Evolutionary conservation across 2,113 vertebrate genomes (phyloP), one percentile per base, ranked within the genome.

Genomic region (Ameiurus melas): DNA sequence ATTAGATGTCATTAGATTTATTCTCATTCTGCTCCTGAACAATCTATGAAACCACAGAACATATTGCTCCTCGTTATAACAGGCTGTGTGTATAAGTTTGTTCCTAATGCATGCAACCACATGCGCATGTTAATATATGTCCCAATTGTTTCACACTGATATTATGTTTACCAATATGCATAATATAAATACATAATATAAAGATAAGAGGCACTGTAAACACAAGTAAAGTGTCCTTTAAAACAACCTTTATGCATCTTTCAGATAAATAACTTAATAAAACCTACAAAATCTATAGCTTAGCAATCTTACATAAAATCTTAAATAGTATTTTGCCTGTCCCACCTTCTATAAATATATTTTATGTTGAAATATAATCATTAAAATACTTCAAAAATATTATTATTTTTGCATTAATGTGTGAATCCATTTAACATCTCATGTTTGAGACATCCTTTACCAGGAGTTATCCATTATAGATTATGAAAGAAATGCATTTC

Each of bases 21-120:
- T 83, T 83, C 17, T 51, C 66, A 83, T 73, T 85, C 66, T 73
- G 55, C 30, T 83, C 57, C 47, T 53, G 16, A 83, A 83, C 36
- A 58, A 19, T 13, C 27, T 36, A 60, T 87, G 47, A 86, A 51
- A 51, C 75, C 47, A 10, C 36, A 39, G 27, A 62, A 79, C 62
- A 47, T 83, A 86, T 77, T 70, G 60, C 82, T 62, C 39, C 85
- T 81, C 78, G 57, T 47, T 53, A 73, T 62, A 83, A 80, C 70
- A 83, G 80, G 53, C 43, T 84, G 84, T 58, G 57, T 86, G 47
- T 30, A 86, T 73, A 53, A 33, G 73, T n/a, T 51, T 33, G 39
- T 25, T 55, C 60, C 51, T 90, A 81, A 86, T 90, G 62, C 25
- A 39, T 22, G 36, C 27, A 68, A 88, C 47, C 62, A 66, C 30